These are phyloP conservation scores for Quadriops clusia DNA, from an alignment of 2,888 invertebrate species.

Conservation along the genomic window DNA sequence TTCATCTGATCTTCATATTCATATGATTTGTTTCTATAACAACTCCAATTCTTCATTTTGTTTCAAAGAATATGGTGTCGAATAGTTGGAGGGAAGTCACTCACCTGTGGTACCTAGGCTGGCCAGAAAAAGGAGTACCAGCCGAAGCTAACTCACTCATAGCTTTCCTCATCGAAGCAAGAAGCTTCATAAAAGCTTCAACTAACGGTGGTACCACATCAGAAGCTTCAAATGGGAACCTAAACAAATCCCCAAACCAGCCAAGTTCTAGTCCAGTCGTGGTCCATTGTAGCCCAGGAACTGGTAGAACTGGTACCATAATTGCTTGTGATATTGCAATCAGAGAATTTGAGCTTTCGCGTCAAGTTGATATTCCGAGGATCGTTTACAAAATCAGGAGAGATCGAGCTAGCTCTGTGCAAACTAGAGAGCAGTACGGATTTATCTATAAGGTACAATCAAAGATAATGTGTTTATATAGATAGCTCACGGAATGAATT, in stretches of 20 bases:
- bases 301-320: conserved; percentile 78
- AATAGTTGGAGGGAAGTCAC: conserved; percentile 79
- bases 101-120: conserved; percentile 84
- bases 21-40: background rate
- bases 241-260: conserved; percentile 19
- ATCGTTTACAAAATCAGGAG: conserved; percentile 73
- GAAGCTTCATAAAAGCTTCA: conserved; percentile 40
- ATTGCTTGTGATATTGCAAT: conserved; percentile 79
- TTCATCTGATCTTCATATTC: background rate
- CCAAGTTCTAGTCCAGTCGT: conserved; percentile 55
- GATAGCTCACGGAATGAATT: background rate
- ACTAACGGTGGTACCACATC: conserved; percentile 5
- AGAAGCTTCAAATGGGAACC: conserved; percentile 22
- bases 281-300: conserved; percentile 81
- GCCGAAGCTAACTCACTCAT: conserved; percentile 73
- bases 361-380: conserved; percentile 75
- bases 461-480: conserved; percentile 4
- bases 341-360: conserved; percentile 70
- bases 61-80: conserved; percentile 59
- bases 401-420: conserved; percentile 80
- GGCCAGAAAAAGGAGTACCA: conserved; percentile 84
- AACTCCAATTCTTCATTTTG: conserved; percentile 5
- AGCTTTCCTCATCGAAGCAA: conserved; percentile 76
- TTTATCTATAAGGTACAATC: conserved; percentile 75
- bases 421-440: conserved; percentile 84